Base-by-base conservation (phyloP, 1,140 invertebrate genomes). In the Samia ricini region DNA sequence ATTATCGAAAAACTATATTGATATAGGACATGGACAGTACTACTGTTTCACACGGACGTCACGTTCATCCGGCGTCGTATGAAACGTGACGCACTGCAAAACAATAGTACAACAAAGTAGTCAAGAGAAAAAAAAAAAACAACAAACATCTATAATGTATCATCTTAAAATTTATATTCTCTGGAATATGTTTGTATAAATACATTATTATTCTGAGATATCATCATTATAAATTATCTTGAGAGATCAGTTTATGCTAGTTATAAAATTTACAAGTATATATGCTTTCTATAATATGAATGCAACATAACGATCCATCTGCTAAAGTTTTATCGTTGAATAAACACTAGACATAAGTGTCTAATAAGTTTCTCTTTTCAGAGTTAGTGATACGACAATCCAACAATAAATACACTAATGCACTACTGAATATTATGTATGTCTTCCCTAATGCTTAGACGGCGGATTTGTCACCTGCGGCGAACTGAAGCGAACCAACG, bases 201-300 rank as follows among this genome's bases (percentile, higher is more conserved):
- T 83, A 86, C 81, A 85, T 81, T 83, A 84, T 88, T 87, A 12
- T 81, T 83, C 78, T 83, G 85, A 87, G 79, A 86, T 83, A 89
- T 82, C 66, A 79, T 85, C 85, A 88, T 87, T 87, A 88, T 76
- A 88, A 85, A 88, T 87, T 86, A 88, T 87, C 78, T 77, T 85
- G 85, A 88, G 88, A 88, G 88, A 90, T 88, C 88, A 90, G 85
- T 88, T 85, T 83, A 88, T 76, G 79, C 84, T 88, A 89, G 79
- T 79, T 85, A 88, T 89, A 89, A 89, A 87, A 89, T 89, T 82
- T 89, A 89, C 87, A 88, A 85, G 77, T 80, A 85, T n/a, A n/a
- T n/a, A n/a, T 86, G 82, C 76, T 78, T 76, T 77, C 76, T 76
- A 72, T n/a, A n/a, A n/a, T n/a, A n/a, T 79, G 76, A 74, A 73